Evolutionary conservation across 2,888 invertebrate species (phyloP), one percentile per base, ranked within the genome.

Genomic region (Cheiracanthium punctorium): DNA sequence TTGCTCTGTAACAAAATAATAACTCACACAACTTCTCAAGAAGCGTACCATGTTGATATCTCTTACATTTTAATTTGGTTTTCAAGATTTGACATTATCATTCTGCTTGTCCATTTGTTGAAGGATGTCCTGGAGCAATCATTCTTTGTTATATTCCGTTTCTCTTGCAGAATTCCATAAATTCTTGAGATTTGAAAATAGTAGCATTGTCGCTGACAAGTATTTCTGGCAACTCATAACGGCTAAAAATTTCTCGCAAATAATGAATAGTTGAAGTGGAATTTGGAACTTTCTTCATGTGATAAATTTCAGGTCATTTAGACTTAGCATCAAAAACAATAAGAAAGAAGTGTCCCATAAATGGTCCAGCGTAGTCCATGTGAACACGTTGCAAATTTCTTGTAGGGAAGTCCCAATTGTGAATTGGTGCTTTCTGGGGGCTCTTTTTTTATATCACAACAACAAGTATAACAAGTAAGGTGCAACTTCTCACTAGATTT

Each of bases 371-470:
- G 10, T 65, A 65, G n/a, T 65, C 65, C 0, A 65, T 65, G 29
- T 29, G 65, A 8, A 65, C 30, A 14, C 29, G 28, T 29, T 65
- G 58, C 14, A 28, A 65, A 17, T 65, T 65, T 65, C 7, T 65
- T 10, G 8, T 29, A 1, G 65, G 65, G 1, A 29, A 10, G 8
- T 30, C 65, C 65, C 29, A 65, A 1, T 2, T 12, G 65, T 64
- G 64, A 4, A 28, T 10, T 8, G 64, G 28, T 20, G 14, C 14
- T 24, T 64, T 64, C 4, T 10, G 2, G 4, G 64, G 28, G 24
- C 10, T 65, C 28, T 65, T 29, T 30, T 65, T 65, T 65, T n/a
- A 65, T 65, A 30, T 65, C 8, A 30, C 29, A 65, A 65, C 65
- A 65, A n/a, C n/a, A n/a, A n/a, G n/a, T n/a, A n/a, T n/a, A n/a